Conservation (phyloP, 2,113 vertebrate genomes). For the Ptilonorhynchus violaceus region DNA sequence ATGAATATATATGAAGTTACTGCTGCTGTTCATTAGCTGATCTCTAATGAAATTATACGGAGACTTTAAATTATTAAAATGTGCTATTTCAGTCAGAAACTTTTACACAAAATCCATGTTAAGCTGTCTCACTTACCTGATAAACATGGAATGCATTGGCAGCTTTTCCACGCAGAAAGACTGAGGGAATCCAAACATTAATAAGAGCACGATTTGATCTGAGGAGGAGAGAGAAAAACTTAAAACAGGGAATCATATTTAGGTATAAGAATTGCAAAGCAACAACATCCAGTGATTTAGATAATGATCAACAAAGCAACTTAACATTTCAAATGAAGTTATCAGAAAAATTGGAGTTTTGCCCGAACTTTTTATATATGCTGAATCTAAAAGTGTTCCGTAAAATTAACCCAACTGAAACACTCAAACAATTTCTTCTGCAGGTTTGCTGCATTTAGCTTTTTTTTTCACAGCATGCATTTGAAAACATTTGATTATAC, state of each 20-base stretch:
- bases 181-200: conserved; percentile 98
- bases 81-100: neutral
- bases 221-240: conserved; percentile 19
- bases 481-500: neutral
- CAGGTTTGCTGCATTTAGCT: neutral
- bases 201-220: conserved; percentile 96
- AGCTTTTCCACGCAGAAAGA: conserved; percentile 93
- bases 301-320: neutral
- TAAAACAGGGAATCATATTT: neutral
- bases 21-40: neutral
- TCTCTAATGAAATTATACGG: neutral
- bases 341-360: neutral
- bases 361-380: neutral
- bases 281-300: neutral
- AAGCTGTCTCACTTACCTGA: conserved; percentile 77
- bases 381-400: neutral
- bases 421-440: neutral
- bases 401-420: neutral
- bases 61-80: neutral
- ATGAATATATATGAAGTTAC: neutral
- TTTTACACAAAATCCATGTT: neutral
- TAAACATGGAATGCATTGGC: conserved; percentile 98
- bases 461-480: neutral
- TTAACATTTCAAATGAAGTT: neutral
- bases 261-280: neutral